A percentile compares a stretch with the other conserved stretches of the same genome.
These are phyloP conservation scores for Eudasyphora cyanicolor DNA, from an alignment of 2,888 invertebrate species.

Conservation along the genomic window DNA sequence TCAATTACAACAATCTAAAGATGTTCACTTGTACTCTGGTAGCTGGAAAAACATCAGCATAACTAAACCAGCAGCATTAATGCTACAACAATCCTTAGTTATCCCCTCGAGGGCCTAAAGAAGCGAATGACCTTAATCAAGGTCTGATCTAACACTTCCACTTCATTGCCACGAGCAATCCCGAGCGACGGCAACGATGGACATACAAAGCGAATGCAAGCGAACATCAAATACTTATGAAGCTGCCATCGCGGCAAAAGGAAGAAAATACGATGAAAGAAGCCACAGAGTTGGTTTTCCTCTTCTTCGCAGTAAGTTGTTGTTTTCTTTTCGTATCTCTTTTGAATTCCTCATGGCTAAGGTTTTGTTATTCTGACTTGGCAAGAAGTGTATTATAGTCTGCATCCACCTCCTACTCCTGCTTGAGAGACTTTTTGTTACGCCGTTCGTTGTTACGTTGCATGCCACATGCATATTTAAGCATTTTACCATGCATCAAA, in stretches of 20 bases:
- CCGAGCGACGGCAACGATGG: neutral
- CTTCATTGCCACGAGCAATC: constrained; percentile 36
- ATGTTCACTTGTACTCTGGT: neutral
- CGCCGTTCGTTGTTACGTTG: constrained; percentile 41
- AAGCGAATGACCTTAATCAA: constrained; percentile 79
- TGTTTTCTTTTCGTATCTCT: no score
- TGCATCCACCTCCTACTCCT: no score
- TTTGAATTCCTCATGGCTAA: neutral
- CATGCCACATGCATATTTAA: constrained; percentile 63
- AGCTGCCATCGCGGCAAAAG: constrained; percentile 1
- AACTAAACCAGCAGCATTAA: no score
- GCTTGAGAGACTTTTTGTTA: constrained; percentile 44
- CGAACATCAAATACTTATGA: constrained; percentile 7
- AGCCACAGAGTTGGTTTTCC: neutral
- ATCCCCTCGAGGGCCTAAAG: constrained; percentile 44
- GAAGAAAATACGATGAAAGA: neutral
- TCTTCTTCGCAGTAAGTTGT: no score
- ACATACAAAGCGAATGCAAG: neutral
- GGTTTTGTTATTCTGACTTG: constrained; percentile 26
- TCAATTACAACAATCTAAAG: constrained; percentile 10
- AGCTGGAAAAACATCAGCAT: constrained; percentile 12
- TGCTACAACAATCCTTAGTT: constrained; percentile 48
- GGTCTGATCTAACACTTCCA: constrained; percentile 72
- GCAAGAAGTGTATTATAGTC: no score
- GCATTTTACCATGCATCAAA: neutral